phyloP scores from a whole-genome alignment of 2,888 invertebrate genomes.

The Stramonita haemastoma region DNA sequence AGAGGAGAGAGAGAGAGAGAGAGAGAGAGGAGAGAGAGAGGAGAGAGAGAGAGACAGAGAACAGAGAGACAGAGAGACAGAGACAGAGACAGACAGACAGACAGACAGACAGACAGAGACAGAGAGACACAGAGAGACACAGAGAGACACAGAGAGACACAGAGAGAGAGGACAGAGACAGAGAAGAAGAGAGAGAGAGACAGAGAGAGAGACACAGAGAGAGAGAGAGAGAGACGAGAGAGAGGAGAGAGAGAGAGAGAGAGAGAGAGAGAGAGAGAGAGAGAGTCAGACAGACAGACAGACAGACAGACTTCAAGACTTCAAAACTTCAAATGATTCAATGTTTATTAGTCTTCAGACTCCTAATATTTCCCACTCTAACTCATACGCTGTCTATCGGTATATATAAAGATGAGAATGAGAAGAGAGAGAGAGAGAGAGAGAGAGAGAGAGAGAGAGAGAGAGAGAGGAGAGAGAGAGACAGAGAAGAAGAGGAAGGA shows the following conservation, averaged over 20 bases:
- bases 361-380: no score
- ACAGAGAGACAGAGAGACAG: not conserved
- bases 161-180: not conserved
- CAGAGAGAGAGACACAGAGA: conserved; percentile 1
- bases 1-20: not conserved
- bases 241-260: not conserved
- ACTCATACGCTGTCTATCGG: no score
- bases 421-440: no score
- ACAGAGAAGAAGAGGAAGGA: no score
- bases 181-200: no score
- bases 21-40: not conserved
- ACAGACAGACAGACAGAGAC: conserved; percentile 30
- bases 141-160: conserved; percentile 20
- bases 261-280: not conserved
- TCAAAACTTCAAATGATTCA: no score
- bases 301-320: no score
- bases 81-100: not conserved
- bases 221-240: not conserved
- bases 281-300: not conserved
- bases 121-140: conserved; percentile 37
- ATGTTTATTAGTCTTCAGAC: no score
- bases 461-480: no score
- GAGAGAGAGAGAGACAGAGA: not conserved
- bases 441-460: no score
- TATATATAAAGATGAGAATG: no score